Conservation (phyloP, 2,888 invertebrate genomes). For the Poecilobothrus nobilitatus region DNA sequence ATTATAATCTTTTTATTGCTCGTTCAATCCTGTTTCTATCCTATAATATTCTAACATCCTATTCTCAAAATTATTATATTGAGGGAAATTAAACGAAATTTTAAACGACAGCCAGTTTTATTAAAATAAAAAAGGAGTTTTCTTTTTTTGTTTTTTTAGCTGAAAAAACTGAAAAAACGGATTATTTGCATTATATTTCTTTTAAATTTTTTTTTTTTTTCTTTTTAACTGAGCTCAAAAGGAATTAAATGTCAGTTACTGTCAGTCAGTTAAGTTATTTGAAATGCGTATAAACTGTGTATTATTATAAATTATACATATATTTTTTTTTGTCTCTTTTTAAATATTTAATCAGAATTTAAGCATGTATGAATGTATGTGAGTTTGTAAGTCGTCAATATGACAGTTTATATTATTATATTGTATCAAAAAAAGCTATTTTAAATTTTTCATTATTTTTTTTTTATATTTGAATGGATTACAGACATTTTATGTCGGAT, state of each 20-base stretch:
- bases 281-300: not conserved
- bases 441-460: too few species aligned
- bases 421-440: not conserved
- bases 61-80: too few species aligned
- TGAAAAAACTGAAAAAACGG: too few species aligned
- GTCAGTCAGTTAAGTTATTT: conserved; percentile 1
- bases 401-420: not conserved
- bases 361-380: not conserved
- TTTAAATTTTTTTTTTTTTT: too few species aligned
- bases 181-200: too few species aligned
- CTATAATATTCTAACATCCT: too few species aligned
- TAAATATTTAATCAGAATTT: not conserved
- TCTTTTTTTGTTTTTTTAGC: too few species aligned
- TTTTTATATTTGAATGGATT: not conserved
- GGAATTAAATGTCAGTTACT: not conserved
- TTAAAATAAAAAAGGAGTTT: too few species aligned
- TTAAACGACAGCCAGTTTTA: too few species aligned
- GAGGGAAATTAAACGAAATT: too few species aligned
- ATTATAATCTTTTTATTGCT: too few species aligned
- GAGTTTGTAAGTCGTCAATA: not conserved
- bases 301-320: not conserved
- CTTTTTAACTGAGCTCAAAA: not conserved
- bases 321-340: not conserved
- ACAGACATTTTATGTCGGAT: not conserved
- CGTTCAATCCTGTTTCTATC: too few species aligned